phyloP scores from a whole-genome alignment of 1,140 invertebrate genomes.

The Colletes gigas region DNA sequence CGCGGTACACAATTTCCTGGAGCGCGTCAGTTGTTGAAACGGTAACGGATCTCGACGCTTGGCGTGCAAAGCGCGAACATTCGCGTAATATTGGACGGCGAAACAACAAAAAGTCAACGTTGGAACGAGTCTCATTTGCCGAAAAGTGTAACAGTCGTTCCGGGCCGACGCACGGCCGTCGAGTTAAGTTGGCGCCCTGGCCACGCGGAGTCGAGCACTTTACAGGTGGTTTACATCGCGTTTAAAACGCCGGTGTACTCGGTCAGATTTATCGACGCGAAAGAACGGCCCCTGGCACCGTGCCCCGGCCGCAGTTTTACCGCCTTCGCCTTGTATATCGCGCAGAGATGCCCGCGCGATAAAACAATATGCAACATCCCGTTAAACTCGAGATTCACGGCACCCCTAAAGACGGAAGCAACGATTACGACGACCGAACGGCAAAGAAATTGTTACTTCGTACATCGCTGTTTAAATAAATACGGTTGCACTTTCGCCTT shows the following conservation, averaged over 20 bases:
- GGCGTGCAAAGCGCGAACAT: not conserved
- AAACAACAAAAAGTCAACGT: not conserved
- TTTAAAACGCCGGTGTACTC: constrained; percentile 54
- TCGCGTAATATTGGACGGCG: not conserved
- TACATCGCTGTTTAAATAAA: not conserved
- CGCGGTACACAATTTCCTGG: no score
- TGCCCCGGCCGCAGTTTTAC: constrained; percentile 47
- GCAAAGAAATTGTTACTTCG: not conserved
- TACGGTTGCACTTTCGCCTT: no score
- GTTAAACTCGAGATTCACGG: constrained; percentile 33
- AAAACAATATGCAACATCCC: constrained; percentile 51
- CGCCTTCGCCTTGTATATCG: constrained; percentile 32
- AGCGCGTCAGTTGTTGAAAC: no score
- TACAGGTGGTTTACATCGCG: constrained; percentile 63
- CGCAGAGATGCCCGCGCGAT: constrained; percentile 34
- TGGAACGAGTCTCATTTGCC: constrained; percentile 35
- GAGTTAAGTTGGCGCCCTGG: constrained; percentile 39
- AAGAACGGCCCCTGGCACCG: constrained; percentile 50
- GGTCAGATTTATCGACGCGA: constrained; percentile 55
- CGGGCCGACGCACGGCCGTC: constrained; percentile 1
- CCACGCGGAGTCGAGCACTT: constrained; percentile 31
- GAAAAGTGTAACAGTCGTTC: constrained; percentile 29
- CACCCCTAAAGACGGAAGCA: not conserved
- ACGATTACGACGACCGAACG: constrained; percentile 7
- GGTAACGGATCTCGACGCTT: no score